Evolutionary conservation across 2,797 vertebrate genomes (phyloP).

Genomic region (Centroberyx gerrardi): DNA sequence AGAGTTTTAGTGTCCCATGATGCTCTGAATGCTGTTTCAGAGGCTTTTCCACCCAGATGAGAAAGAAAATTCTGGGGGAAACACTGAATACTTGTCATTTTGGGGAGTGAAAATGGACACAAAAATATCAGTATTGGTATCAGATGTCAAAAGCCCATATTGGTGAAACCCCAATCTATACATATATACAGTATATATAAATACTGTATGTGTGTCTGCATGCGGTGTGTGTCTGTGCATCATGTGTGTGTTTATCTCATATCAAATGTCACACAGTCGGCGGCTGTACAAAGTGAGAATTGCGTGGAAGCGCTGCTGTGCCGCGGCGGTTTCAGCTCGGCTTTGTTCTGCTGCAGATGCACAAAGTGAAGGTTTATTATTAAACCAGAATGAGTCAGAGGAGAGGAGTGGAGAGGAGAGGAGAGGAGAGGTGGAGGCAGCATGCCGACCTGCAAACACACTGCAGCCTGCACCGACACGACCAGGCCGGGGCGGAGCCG

Average conservation of each 20-base stretch:
- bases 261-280: not conserved
- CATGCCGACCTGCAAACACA: not conserved
- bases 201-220: too few relatives aligned
- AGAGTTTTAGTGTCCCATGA: too few relatives aligned
- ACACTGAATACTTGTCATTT: too few relatives aligned
- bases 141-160: too few relatives aligned
- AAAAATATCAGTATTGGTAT: too few relatives aligned
- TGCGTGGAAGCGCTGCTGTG: constrained; percentile 4
- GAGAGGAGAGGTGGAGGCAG: not conserved
- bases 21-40: too few relatives aligned
- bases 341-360: constrained; percentile 66
- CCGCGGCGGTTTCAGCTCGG: not conserved
- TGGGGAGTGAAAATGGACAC: too few relatives aligned
- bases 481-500: constrained; percentile 13
- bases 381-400: constrained; percentile 49
- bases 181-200: too few relatives aligned
- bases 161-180: too few relatives aligned
- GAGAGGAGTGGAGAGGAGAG: too few relatives aligned
- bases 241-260: not conserved
- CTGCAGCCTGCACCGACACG: constrained; percentile 22
- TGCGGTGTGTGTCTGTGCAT: not conserved
- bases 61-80: too few relatives aligned
- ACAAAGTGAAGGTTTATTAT: constrained; percentile 47
- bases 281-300: not conserved
- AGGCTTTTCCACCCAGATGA: too few relatives aligned